Percentiles rank a stretch among this genome's conserved stretches.
These are phyloP conservation scores for Seriola rivoliana DNA, from an alignment of 2,113 vertebrate species.

Conservation along the genomic window DNA sequence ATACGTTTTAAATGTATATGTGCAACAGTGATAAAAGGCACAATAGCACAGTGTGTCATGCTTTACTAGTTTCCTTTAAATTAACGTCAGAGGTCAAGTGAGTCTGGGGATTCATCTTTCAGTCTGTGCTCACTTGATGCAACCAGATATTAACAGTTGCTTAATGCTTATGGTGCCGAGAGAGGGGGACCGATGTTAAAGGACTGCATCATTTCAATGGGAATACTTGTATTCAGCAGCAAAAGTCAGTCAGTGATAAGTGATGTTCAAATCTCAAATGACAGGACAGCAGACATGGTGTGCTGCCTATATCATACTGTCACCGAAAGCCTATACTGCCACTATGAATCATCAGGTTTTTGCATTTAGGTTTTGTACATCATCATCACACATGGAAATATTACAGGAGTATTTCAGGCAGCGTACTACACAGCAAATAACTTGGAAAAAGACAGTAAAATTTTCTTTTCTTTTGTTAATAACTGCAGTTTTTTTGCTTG, in stretches of 20 bases:
- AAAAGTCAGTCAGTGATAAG: slow-evolving; percentile 21
- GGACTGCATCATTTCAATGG: slow-evolving; percentile 28
- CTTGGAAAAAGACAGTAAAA: neutral
- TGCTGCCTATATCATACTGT: slow-evolving; percentile 17
- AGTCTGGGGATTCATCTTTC: slow-evolving; percentile 39
- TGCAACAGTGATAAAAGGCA: slow-evolving; percentile 85
- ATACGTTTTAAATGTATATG: slow-evolving; percentile 68
- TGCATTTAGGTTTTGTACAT: neutral
- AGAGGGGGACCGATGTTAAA: slow-evolving; percentile 6
- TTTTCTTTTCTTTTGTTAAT: neutral
- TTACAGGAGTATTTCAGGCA: slow-evolving; percentile 10
- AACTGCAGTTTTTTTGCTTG: slow-evolving; percentile 19
- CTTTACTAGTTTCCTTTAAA: slow-evolving; percentile 76
- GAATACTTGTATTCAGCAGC: slow-evolving; percentile 38
- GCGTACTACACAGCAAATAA: neutral
- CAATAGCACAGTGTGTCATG: slow-evolving; percentile 83
- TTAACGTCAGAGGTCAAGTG: slow-evolving; percentile 57
- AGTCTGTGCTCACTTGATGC: slow-evolving; percentile 47
- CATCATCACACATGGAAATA: neutral
- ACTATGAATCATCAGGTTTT: slow-evolving; percentile 28
- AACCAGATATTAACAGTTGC: slow-evolving; percentile 28
- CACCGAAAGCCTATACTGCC: slow-evolving; percentile 19
- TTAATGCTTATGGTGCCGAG: slow-evolving; percentile 29
- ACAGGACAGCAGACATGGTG: slow-evolving; percentile 26
- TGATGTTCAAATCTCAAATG: slow-evolving; percentile 20